Base-by-base conservation (phyloP, 2,888 invertebrate species). In the Diplazon laetatorius region DNA sequence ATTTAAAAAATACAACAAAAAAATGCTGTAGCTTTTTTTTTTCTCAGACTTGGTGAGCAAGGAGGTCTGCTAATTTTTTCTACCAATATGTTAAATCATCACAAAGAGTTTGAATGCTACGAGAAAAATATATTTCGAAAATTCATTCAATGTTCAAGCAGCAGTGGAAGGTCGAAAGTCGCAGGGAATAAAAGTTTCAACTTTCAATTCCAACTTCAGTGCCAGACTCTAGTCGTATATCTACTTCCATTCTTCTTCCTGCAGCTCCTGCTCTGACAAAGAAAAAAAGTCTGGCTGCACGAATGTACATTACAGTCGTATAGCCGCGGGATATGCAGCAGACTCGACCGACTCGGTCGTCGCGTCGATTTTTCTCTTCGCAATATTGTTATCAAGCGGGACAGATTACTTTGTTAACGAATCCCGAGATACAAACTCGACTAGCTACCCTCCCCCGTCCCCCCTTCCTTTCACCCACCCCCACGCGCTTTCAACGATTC, bases 291-390 rank as follows among this genome's bases (percentile, higher is more conserved):
- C 71, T 9, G 50, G 70, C 14, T 44, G 50, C 42, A 52, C 76
- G 50, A 66, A 71, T 71, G 76, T 76, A 71, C 71, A 52, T 65
- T 76, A 76, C 52, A n/a, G n/a, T n/a, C n/a, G 71, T 44, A 22
- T 71, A 66, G 76, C 65, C 76, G 46, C 52, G 60, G 55, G 42
- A 25, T 18, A 25, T 55, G 71, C 50, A 39, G 37, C 65, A 22
- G 18, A 50, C 50, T 48, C 44, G 42, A 59, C 66, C 71, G 76
- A 44, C 63, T 35, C 46, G 46, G 35, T 35, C 65, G 65, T 50
- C 50, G 35, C 76, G 76, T 76, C 76, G 66, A 76, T 76, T 76
- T 66, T 66, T 71, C 60, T 25, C 52, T 12, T 50, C 10, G 59
- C 65, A 71, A 76, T 69, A 71, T 71, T 52, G 44, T 66, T 71